A percentile compares a stretch with the other conserved stretches of the same genome.
phyloP scores from a whole-genome alignment of 1,140 invertebrate genomes.

The Danaus melanippus region DNA sequence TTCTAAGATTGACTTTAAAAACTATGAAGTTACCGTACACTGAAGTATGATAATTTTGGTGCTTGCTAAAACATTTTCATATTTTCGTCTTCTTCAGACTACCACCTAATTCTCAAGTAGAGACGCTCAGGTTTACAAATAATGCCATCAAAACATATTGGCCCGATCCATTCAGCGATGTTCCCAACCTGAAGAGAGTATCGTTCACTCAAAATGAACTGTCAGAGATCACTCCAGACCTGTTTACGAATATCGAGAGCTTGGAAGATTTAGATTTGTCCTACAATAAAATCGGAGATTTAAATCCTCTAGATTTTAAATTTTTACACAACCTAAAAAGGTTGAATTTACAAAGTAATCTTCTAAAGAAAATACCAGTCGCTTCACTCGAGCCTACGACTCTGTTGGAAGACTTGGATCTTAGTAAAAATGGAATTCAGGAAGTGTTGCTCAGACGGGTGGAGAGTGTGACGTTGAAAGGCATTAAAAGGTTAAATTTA shows the following conservation, averaged over 20 bases:
- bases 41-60: too few relatives aligned
- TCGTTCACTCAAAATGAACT: conserved; percentile 59
- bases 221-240: conserved; percentile 48
- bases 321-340: conserved; percentile 42
- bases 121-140: conserved; percentile 52
- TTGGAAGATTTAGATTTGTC: conserved; percentile 71
- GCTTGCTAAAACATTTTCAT: neutral
- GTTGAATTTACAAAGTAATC: conserved; percentile 56
- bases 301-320: conserved; percentile 55
- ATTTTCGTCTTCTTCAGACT: conserved; percentile 35
- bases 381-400: conserved; percentile 44
- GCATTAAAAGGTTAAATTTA: conserved; percentile 49
- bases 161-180: conserved; percentile 57
- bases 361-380: conserved; percentile 48
- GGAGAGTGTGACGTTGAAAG: conserved; percentile 33
- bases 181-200: conserved; percentile 49
- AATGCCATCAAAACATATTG: conserved; percentile 60
- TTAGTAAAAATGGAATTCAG: conserved; percentile 59
- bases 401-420: conserved; percentile 51
- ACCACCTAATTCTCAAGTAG: conserved; percentile 53
- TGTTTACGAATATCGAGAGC: conserved; percentile 50
- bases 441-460: conserved; percentile 39
- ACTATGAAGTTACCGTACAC: too few relatives aligned
- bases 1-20: too few relatives aligned
- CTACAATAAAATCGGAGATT: conserved; percentile 63